A percentile compares a stretch with the other conserved stretches of the same genome.
These are phyloP conservation scores for Premnoplex brunnescens DNA, from an alignment of 2,797 vertebrate genomes.

Conservation along the genomic window DNA sequence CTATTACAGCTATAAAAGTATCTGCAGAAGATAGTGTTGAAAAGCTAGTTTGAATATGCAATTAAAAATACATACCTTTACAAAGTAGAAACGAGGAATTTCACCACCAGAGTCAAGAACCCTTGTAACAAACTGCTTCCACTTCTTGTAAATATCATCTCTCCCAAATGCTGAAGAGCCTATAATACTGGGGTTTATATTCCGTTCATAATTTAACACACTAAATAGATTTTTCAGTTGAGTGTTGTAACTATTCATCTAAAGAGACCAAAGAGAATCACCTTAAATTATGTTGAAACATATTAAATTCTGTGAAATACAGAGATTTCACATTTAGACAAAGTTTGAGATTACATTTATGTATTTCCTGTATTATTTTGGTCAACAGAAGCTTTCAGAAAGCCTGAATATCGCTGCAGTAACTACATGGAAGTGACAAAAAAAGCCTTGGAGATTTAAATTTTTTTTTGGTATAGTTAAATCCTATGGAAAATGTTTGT, in stretches of 20 bases:
- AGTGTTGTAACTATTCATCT: constrained; percentile 60
- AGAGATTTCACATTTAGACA: not conserved
- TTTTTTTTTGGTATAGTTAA: not conserved
- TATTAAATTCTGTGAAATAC: not conserved
- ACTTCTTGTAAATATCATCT: constrained; percentile 82
- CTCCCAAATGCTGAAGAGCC: constrained; percentile 89
- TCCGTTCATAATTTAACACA: constrained; percentile 83
- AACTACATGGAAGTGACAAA: not conserved
- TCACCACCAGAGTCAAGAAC: constrained; percentile 42
- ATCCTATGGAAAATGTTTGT: not conserved
- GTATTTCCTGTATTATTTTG: not conserved
- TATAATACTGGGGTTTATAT: constrained; percentile 70
- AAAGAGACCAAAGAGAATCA: not conserved
- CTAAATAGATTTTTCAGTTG: constrained; percentile 82
- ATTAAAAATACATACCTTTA: constrained; percentile 82
- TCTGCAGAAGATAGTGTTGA: not conserved
- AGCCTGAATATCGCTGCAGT: not conserved
- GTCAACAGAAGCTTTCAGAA: not conserved
- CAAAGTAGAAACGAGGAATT: constrained; percentile 84
- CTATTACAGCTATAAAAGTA: not conserved
- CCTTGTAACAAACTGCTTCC: constrained; percentile 76
- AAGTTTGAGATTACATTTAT: not conserved
- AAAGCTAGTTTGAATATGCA: not conserved
- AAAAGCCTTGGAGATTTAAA: not conserved
- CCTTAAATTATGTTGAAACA: not conserved